Evolutionary conservation across 1,140 invertebrate genomes (phyloP).

Genomic region (Cepaea nemoralis): DNA sequence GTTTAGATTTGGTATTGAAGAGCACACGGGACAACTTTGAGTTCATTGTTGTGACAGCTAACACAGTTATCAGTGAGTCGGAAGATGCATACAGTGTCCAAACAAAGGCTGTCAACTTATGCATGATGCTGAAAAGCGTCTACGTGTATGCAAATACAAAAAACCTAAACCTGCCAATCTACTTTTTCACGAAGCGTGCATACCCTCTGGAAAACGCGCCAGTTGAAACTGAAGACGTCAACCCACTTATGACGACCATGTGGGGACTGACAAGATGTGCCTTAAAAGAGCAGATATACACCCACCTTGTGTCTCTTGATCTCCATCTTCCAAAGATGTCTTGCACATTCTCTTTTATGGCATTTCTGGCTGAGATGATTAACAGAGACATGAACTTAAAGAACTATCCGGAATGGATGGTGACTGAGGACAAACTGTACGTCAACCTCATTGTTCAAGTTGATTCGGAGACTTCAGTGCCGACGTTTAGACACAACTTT

Average conservation of each 20-base stretch:
- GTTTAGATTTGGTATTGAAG: constrained; percentile 8
- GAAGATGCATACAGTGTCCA: constrained; percentile 28
- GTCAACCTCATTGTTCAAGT: constrained; percentile 40
- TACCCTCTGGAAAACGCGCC: background rate
- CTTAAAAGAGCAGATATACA: constrained; percentile 38
- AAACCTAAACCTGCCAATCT: constrained; percentile 34
- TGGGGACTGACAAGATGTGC: constrained; percentile 46
- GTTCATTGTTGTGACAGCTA: constrained; percentile 23
- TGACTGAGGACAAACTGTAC: constrained; percentile 18
- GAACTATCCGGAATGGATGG: constrained; percentile 32
- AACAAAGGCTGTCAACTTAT: constrained; percentile 9
- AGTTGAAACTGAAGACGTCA: constrained; percentile 2
- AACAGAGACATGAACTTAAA: constrained; percentile 18
- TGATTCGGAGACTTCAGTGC: constrained; percentile 25
- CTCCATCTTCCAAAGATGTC: constrained; percentile 31
- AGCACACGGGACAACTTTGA: background rate
- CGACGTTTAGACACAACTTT: constrained; percentile 22
- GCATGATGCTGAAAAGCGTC: constrained; percentile 28
- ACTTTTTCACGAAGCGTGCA: constrained; percentile 37
- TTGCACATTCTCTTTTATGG: constrained; percentile 12
- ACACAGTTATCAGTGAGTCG: constrained; percentile 9
- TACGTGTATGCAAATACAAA: constrained; percentile 16
- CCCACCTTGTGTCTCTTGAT: constrained; percentile 28
- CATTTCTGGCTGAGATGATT: background rate
- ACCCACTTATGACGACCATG: constrained; percentile 41